Evolutionary conservation across 2,113 vertebrate genomes (phyloP).

Genomic region (Laticauda laticaudata): DNA sequence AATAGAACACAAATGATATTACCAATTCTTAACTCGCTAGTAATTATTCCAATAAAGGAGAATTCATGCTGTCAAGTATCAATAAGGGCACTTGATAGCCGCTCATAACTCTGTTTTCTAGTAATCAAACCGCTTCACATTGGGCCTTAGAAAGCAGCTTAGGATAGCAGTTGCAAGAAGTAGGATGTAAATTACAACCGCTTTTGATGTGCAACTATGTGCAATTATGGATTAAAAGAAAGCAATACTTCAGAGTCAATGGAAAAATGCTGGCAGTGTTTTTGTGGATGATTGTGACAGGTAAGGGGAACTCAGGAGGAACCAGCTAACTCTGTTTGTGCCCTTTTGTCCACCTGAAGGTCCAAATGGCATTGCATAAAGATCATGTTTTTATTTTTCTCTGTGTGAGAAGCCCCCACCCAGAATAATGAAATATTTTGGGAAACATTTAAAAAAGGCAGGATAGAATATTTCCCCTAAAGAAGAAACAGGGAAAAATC

Average conservation of each 20-base stretch:
- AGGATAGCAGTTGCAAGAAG: slow-evolving; percentile 37
- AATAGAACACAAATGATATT: slow-evolving; percentile 61
- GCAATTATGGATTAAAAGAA: slow-evolving; percentile 34
- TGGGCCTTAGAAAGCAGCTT: slow-evolving; percentile 43
- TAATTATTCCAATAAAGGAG: slow-evolving; percentile 60
- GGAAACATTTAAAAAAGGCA: too few relatives aligned
- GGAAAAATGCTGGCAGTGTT: neutral
- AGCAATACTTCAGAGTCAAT: slow-evolving; percentile 18
- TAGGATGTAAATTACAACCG: slow-evolving; percentile 48
- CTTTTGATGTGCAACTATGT: slow-evolving; percentile 33
- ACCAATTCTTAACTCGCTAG: slow-evolving; percentile 51
- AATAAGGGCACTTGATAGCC: slow-evolving; percentile 44
- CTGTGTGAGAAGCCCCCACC: too few relatives aligned
- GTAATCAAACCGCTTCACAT: slow-evolving; percentile 47
- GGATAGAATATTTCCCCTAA: too few relatives aligned
- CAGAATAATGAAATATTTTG: too few relatives aligned
- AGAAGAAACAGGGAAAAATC: too few relatives aligned
- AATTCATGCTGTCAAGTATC: slow-evolving; percentile 53
- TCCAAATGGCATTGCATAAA: neutral
- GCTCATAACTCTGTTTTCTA: slow-evolving; percentile 44
- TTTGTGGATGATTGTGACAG: neutral
- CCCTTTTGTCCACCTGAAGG: neutral
- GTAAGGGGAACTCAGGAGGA: neutral
- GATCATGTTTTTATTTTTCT: neutral
- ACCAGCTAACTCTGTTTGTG: neutral